A percentile compares a stretch with the other conserved stretches of the same genome.
Evolutionary conservation across 1,140 invertebrate species (phyloP).

Genomic region (Sitodiplosis mosellana): DNA sequence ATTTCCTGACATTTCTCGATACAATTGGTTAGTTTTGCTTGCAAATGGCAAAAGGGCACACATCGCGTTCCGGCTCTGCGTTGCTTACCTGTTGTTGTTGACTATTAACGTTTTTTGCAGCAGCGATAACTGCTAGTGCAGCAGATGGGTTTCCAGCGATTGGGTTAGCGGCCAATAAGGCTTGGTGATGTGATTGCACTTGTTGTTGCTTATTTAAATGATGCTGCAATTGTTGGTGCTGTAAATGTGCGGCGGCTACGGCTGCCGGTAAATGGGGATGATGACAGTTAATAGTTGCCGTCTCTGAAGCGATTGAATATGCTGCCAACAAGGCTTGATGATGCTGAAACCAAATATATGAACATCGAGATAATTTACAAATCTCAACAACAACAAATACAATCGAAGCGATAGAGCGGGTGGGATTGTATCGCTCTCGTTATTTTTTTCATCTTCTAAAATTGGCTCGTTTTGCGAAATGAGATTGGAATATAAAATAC

Average conservation of each 20-base stretch:
- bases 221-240: conserved; percentile 3
- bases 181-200: conserved; percentile 1
- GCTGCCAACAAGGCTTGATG: no score
- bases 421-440: not conserved
- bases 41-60: no score
- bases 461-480: no score
- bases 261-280: not conserved
- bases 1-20: not conserved
- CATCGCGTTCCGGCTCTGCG: no score
- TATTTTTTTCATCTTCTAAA: not conserved
- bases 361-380: no score
- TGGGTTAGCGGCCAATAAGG: not conserved
- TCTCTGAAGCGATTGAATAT: conserved; percentile 1
- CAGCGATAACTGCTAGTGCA: not conserved
- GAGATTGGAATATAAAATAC: no score
- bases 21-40: no score
- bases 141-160: not conserved
- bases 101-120: conserved; percentile 1
- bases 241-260: conserved; percentile 11
- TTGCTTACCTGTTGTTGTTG: not conserved
- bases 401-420: not conserved
- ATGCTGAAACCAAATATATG: no score
- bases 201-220: not conserved
- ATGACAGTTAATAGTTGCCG: conserved; percentile 2
- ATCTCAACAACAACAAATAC: no score